Evolutionary conservation across 2,797 vertebrate genomes (phyloP).

Genomic region (Oryzias dopingdopingensis): DNA sequence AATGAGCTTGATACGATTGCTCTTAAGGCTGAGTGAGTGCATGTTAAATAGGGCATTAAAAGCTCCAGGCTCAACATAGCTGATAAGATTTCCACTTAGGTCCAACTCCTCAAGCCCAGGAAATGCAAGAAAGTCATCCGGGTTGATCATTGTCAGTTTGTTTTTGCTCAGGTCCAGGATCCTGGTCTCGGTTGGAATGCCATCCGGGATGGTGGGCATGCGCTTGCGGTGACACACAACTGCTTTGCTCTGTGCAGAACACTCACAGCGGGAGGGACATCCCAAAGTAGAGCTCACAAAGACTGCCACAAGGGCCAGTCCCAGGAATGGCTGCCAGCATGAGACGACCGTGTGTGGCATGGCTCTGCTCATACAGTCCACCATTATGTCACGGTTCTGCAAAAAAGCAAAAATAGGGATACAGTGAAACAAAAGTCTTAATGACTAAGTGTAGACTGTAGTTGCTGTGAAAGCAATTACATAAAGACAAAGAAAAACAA

Average conservation of each 20-base stretch:
- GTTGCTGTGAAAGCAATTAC: neutral
- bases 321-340: slow-evolving; percentile 94
- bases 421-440: slow-evolving; percentile 14
- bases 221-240: slow-evolving; percentile 95
- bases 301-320: slow-evolving; percentile 88
- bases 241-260: slow-evolving; percentile 94
- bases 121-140: slow-evolving; percentile 91
- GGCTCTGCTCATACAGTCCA: slow-evolving; percentile 90
- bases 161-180: slow-evolving; percentile 99
- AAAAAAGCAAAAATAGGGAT: slow-evolving; percentile 46
- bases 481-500: slow-evolving; percentile 2
- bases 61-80: slow-evolving; percentile 94
- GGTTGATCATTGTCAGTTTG: slow-evolving; percentile 90
- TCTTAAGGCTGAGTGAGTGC: slow-evolving; percentile 92
- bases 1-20: slow-evolving; percentile 96
- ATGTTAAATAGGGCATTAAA: slow-evolving; percentile 94
- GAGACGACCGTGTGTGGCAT: slow-evolving; percentile 92
- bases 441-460: neutral
- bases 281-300: slow-evolving; percentile 85
- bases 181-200: slow-evolving; percentile 96
- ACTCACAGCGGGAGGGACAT: slow-evolving; percentile 96
- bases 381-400: slow-evolving; percentile 91
- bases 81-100: slow-evolving; percentile 95
- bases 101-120: slow-evolving; percentile 95
- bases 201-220: slow-evolving; percentile 89